Evolutionary conservation across 2,888 invertebrate genomes (phyloP).

Genomic region (Subacronicta megacephala): DNA sequence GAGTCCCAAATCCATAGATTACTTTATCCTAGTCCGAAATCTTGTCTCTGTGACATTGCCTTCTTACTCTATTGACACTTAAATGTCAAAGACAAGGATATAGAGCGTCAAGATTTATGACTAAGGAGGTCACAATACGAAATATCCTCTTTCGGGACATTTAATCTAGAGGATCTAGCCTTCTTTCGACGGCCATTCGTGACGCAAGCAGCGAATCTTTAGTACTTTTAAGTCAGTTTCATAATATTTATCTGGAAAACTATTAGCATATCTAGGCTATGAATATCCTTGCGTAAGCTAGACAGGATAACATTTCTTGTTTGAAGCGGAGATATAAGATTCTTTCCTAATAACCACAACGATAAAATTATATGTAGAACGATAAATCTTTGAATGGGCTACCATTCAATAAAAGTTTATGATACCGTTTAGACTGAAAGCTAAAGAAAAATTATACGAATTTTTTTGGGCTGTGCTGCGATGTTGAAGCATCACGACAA

Average conservation of each 20-base stretch:
- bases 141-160: constrained; percentile 3
- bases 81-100: neutral
- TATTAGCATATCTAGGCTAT: constrained; percentile 29
- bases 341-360: too few species aligned
- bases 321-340: neutral
- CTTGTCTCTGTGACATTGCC: neutral
- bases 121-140: neutral
- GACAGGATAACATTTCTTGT: neutral
- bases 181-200: constrained; percentile 10
- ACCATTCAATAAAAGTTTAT: too few species aligned
- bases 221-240: constrained; percentile 12
- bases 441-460: too few species aligned
- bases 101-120: neutral
- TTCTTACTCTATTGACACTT: neutral
- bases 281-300: constrained; percentile 7
- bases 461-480: too few species aligned
- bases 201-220: constrained; percentile 14
- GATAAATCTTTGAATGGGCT: too few species aligned
- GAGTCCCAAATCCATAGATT: too few species aligned
- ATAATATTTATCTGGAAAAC: constrained; percentile 14
- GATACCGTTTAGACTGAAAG: too few species aligned
- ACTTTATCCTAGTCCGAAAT: neutral
- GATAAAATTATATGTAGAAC: too few species aligned
- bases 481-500: neutral
- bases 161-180: constrained; percentile 12